A percentile compares a stretch with the other conserved stretches of the same genome.
phyloP scores from a whole-genome alignment of 2,797 vertebrate species.

The Dicrostonyx torquatus region DNA sequence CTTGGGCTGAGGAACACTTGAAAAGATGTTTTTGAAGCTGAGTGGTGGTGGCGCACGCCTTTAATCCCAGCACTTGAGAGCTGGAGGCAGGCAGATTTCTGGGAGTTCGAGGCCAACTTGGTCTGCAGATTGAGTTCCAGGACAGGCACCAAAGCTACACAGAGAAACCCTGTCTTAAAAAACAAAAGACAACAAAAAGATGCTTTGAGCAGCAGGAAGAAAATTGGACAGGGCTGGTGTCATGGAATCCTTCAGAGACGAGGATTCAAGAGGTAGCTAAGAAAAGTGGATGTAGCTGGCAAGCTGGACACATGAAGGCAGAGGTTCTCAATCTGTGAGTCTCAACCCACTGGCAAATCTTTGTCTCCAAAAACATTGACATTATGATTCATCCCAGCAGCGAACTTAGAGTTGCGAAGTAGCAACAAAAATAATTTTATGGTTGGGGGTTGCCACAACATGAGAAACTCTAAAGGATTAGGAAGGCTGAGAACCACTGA shows the following conservation, averaged over 20 bases:
- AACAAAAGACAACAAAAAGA: not conserved
- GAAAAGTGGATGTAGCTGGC: not conserved
- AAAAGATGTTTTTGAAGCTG: not conserved
- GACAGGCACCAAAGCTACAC: no score
- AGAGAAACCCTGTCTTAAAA: no score
- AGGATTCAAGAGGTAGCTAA: not conserved
- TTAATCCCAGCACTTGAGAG: no score
- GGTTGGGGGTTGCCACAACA: not conserved
- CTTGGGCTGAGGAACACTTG: not conserved
- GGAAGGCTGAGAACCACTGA: not conserved
- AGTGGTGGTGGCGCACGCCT: no score
- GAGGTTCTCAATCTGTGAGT: not conserved
- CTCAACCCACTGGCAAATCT: not conserved
- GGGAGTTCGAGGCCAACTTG: no score
- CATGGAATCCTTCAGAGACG: not conserved
- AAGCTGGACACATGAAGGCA: not conserved
- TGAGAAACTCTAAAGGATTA: not conserved
- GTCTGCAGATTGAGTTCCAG: no score
- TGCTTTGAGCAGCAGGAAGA: not conserved
- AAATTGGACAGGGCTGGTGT: not conserved
- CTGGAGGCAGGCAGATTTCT: no score
- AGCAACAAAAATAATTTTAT: not conserved
- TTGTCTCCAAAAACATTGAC: not conserved
- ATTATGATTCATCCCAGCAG: not conserved
- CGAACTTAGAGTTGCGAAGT: not conserved